Conservation (phyloP, 2,113 vertebrate species). For the Sinocyclocheilus anophthalmus region DNA sequence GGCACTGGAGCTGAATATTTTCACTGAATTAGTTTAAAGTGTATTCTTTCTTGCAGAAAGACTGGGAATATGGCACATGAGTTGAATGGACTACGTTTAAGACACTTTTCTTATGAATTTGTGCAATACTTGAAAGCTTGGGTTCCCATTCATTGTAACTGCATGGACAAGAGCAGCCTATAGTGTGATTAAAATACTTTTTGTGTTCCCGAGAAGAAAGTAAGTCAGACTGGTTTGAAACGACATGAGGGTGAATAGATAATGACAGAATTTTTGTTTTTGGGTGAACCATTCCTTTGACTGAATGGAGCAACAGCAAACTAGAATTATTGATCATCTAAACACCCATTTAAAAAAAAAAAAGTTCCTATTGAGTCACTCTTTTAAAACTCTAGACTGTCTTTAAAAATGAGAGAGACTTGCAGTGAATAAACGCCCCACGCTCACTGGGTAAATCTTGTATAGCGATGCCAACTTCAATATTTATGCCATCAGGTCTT, state of each 20-base stretch:
- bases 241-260: neutral
- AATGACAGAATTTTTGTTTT: neutral
- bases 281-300: neutral
- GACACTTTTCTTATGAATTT: neutral
- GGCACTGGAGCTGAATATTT: neutral
- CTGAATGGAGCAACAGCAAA: neutral
- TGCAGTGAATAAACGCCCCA: slow-evolving; percentile 4
- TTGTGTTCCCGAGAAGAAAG: neutral
- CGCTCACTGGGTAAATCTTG: slow-evolving; percentile 12
- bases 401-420: neutral
- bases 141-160: neutral
- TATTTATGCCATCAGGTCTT: slow-evolving; percentile 24
- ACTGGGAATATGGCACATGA: neutral
- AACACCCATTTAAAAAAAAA: neutral
- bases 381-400: neutral
- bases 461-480: neutral
- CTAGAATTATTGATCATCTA: neutral
- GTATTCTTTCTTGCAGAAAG: neutral
- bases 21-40: neutral
- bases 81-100: neutral
- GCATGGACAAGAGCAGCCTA: neutral
- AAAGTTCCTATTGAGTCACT: neutral
- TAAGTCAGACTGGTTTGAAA: neutral
- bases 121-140: neutral
- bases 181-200: neutral